Evolutionary conservation across 2,797 vertebrate species (phyloP).

Genomic region (Neosilurus hyrtlii): DNA sequence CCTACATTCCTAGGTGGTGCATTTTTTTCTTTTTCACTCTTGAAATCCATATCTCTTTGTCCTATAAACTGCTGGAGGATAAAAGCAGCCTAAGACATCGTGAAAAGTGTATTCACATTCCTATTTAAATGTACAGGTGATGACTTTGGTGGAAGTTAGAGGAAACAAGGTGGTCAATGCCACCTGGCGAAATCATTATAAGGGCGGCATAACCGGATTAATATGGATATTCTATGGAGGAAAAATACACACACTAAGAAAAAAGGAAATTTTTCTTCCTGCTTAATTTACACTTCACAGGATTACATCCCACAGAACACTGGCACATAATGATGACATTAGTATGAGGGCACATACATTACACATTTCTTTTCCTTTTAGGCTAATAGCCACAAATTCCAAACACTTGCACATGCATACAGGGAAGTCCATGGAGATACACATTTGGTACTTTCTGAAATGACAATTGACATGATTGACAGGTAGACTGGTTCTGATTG

Average conservation of each 20-base stretch:
- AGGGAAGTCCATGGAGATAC: neutral
- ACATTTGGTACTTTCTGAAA: neutral
- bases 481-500: neutral
- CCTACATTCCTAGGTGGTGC: neutral
- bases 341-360: too few species aligned
- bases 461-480: neutral
- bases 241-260: too few species aligned
- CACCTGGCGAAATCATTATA: too few species aligned
- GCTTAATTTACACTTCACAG: too few species aligned
- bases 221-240: too few species aligned
- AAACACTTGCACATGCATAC: neutral
- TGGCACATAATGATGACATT: too few species aligned
- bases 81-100: neutral
- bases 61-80: neutral
- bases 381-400: too few species aligned
- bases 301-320: too few species aligned
- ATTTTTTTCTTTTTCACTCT: neutral
- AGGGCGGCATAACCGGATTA: too few species aligned
- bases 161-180: neutral
- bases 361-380: too few species aligned
- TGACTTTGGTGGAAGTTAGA: neutral
- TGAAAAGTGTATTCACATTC: neutral
- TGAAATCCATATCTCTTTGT: neutral
- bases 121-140: neutral
- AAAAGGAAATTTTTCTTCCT: too few species aligned